Conservation (phyloP, 2,797 vertebrate genomes). For the Coendou prehensilis region DNA sequence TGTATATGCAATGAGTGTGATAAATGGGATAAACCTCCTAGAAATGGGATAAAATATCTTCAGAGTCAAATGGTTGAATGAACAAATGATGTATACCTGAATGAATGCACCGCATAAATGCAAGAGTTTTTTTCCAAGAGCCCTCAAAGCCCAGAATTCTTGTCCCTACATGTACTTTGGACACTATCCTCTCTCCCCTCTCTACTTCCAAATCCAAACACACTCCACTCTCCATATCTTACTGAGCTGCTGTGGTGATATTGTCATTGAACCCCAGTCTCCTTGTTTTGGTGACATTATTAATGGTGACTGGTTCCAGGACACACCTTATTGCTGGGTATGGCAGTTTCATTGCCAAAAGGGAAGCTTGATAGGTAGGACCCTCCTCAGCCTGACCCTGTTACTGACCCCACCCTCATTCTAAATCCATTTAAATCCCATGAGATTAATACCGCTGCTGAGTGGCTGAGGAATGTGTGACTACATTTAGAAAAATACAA, state of each 20-base stretch:
- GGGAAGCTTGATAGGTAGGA: constrained; percentile 84
- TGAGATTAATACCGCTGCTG: constrained; percentile 80
- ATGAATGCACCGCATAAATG: background rate
- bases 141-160: background rate
- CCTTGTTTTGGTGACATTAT: constrained; percentile 68
- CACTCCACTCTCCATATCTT: background rate
- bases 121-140: background rate
- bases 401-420: constrained; percentile 85
- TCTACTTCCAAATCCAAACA: background rate
- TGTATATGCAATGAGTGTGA: background rate
- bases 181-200: background rate
- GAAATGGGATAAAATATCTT: background rate
- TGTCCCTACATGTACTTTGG: fast-evolving
- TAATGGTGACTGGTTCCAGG: constrained; percentile 77
- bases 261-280: constrained; percentile 61
- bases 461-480: constrained; percentile 84
- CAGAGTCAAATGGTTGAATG: background rate
- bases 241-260: constrained; percentile 1
- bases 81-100: background rate
- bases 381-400: constrained; percentile 83
- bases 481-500: constrained; percentile 85
- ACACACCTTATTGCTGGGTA: constrained; percentile 29
- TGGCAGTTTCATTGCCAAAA: constrained; percentile 71
- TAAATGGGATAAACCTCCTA: background rate
- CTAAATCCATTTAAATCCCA: constrained; percentile 81